Percentiles rank a stretch among this genome's conserved stretches.
These are phyloP conservation scores for Drosophila lowei DNA, from an alignment of 1,140 invertebrate species.

Conservation along the genomic window DNA sequence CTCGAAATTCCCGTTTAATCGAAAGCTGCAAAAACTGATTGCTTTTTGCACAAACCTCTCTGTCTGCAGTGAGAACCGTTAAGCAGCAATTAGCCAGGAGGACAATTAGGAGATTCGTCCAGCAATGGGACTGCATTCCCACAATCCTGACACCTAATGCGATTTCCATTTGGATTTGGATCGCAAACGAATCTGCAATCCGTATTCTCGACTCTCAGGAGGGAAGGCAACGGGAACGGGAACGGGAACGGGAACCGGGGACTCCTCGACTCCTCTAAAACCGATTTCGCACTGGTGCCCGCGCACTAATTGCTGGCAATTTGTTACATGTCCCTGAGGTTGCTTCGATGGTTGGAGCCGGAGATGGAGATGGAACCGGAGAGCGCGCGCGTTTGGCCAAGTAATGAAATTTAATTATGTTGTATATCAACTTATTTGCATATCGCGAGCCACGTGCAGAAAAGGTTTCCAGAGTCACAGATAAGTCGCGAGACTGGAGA, in stretches of 20 bases:
- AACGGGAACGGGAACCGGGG: too few relatives aligned
- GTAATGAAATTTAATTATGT: constrained; percentile 79
- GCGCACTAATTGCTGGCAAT: constrained; percentile 70
- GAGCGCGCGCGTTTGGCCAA: constrained; percentile 52
- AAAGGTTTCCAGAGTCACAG: constrained; percentile 41
- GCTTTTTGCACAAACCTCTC: too few relatives aligned
- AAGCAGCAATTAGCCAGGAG: too few relatives aligned
- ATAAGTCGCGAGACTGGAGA: constrained; percentile 12
- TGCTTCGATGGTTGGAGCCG: background rate
- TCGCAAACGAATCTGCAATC: background rate
- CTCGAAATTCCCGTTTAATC: too few relatives aligned
- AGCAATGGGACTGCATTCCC: too few relatives aligned
- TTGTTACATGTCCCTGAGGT: constrained; percentile 57
- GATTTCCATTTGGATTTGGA: too few relatives aligned
- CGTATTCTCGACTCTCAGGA: background rate
- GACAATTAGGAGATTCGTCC: too few relatives aligned
- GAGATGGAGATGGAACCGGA: constrained; percentile 5
- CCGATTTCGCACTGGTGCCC: constrained; percentile 12
- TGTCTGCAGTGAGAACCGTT: too few relatives aligned
- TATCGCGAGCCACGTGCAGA: constrained; percentile 57
- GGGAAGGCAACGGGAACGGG: background rate
- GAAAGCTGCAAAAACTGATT: too few relatives aligned
- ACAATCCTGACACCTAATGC: too few relatives aligned
- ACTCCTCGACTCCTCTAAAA: background rate
- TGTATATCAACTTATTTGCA: constrained; percentile 75